Evolutionary conservation across 2,113 vertebrate species (phyloP).

Genomic region (Sigmodon hispidus): DNA sequence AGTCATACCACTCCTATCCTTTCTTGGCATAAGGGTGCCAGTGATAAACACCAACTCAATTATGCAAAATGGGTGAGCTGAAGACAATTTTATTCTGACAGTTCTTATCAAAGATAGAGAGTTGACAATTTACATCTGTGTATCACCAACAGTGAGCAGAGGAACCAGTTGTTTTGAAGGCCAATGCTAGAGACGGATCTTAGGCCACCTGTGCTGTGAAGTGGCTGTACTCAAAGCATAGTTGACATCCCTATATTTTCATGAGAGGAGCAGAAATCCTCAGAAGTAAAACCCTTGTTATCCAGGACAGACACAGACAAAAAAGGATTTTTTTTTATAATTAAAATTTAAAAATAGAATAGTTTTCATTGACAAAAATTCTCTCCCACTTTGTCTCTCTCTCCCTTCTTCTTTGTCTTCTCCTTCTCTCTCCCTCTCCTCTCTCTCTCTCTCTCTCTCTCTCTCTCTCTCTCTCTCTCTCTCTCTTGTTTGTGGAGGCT

Average conservation of each 20-base stretch:
- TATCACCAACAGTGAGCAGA: not conserved
- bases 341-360: not conserved
- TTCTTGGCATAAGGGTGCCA: not conserved
- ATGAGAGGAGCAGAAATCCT: not conserved
- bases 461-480: not conserved
- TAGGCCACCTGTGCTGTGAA: not conserved
- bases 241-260: not conserved
- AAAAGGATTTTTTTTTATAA: not conserved
- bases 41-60: not conserved
- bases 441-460: not conserved
- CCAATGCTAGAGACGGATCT: not conserved
- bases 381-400: not conserved
- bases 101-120: not conserved
- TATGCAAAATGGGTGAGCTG: not conserved
- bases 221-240: not conserved
- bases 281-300: not conserved
- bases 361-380: not conserved
- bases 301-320: not conserved
- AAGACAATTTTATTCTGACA: not conserved
- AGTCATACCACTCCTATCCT: not conserved
- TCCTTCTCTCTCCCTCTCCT: not conserved
- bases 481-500: too few relatives aligned
- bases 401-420: not conserved
- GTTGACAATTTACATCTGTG: not conserved
- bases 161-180: not conserved